Conservation (phyloP, 2,113 vertebrate genomes). For the Ailurus styani region DNA sequence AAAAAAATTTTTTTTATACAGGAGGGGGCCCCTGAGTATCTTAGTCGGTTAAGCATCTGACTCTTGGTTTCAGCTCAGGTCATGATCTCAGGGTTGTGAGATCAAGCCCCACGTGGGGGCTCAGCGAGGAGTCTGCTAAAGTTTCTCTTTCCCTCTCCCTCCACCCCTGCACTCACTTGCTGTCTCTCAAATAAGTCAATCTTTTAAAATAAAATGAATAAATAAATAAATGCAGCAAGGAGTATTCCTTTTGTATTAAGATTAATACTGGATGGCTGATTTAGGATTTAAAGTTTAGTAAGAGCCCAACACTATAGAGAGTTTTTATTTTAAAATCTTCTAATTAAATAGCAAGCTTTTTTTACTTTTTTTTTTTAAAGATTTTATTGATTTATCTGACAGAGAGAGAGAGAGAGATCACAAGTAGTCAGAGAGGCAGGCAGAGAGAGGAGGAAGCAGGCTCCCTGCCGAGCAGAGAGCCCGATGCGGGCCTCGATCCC, state of each 20-base stretch:
- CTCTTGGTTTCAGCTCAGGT: neutral
- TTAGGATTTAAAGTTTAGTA: neutral
- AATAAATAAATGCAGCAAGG: neutral
- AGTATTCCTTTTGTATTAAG: neutral
- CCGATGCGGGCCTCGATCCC: no score
- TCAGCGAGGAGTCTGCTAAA: neutral
- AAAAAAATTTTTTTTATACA: neutral
- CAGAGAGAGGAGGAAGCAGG: no score
- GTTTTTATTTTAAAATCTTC: constrained; percentile 41
- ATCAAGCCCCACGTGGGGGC: neutral
- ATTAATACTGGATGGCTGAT: neutral
- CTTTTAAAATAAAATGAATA: neutral
- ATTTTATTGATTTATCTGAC: no score
- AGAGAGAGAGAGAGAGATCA: no score
- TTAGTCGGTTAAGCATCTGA: neutral
- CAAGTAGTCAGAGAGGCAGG: no score
- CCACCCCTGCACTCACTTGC: neutral
- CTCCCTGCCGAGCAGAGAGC: no score
- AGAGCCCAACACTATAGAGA: neutral
- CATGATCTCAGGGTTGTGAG: neutral
- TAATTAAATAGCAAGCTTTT: constrained; percentile 24
- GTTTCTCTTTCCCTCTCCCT: neutral
- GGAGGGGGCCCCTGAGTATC: neutral
- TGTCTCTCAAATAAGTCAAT: neutral
- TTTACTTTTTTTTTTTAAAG: no score